These are phyloP conservation scores for Rhopalosiphum maidis DNA, from an alignment of 1,140 invertebrate species.

Conservation along the genomic window DNA sequence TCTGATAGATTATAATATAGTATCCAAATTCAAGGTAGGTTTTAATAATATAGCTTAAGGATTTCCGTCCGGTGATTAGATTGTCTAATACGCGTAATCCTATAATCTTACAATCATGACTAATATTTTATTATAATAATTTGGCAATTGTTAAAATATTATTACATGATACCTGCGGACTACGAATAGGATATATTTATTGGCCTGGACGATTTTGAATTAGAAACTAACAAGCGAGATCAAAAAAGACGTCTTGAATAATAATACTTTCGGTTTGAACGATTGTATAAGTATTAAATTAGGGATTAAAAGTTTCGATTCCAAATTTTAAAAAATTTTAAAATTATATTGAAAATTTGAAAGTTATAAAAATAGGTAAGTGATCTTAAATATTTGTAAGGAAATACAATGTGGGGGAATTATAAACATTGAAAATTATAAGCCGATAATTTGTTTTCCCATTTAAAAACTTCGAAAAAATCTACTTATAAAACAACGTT, in stretches of 20 bases:
- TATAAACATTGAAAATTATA: not conserved
- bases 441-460: not conserved
- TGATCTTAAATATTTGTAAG: not conserved
- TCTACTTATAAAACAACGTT: not conserved
- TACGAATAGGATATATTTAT: not conserved
- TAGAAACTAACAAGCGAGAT: not conserved
- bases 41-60: not conserved
- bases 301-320: not conserved
- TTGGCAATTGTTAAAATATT: not conserved
- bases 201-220: not conserved
- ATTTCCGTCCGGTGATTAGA: not conserved
- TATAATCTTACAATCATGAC: not conserved
- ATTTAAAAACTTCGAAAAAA: not conserved
- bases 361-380: not conserved
- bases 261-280: not conserved
- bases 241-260: not conserved
- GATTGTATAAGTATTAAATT: not conserved
- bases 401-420: not conserved
- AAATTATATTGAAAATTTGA: not conserved
- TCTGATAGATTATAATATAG: not conserved
- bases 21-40: not conserved
- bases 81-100: not conserved
- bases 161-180: not conserved
- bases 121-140: not conserved
- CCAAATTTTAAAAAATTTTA: not conserved